These are phyloP conservation scores for Delphinapterus leucas DNA, from an alignment of 2,113 vertebrate species.

Conservation along the genomic window DNA sequence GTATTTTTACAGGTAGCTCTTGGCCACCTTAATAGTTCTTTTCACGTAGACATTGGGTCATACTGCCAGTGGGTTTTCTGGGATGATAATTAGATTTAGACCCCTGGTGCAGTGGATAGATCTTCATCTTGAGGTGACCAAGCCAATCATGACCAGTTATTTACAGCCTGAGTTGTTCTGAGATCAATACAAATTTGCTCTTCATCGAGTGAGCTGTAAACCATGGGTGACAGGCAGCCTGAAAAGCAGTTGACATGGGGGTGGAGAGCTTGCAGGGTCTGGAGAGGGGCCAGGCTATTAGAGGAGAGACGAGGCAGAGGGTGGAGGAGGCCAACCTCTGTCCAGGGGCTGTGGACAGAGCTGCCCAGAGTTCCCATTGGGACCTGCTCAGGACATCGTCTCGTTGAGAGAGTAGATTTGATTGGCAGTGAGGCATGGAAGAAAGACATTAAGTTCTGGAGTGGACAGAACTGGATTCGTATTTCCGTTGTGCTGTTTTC, in stretches of 20 bases:
- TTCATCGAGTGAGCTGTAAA: constrained; percentile 77
- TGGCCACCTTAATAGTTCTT: constrained; percentile 18
- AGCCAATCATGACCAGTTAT: constrained; percentile 80
- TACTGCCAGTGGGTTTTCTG: constrained; percentile 40
- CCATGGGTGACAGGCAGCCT: constrained; percentile 61
- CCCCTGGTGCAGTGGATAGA: constrained; percentile 75
- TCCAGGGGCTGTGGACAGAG: neutral
- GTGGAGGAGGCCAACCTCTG: neutral
- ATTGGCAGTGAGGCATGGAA: neutral
- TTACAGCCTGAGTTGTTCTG: constrained; percentile 77
- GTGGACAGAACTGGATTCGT: neutral
- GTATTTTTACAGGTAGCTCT: neutral
- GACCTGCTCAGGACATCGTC: neutral
- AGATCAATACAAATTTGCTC: constrained; percentile 85
- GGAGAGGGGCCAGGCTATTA: neutral
- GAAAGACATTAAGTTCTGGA: neutral
- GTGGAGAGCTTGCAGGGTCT: neutral
- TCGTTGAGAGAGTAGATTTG: neutral
- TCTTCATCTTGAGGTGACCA: constrained; percentile 77
- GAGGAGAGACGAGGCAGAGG: neutral
- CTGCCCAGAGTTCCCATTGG: accelerated
- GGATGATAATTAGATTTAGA: constrained; percentile 68
- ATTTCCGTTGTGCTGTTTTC: neutral
- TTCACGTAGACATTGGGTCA: neutral
- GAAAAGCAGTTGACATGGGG: constrained; percentile 32